Base-by-base conservation (phyloP, 2,888 invertebrate genomes). In the Autographa pulchrina region DNA sequence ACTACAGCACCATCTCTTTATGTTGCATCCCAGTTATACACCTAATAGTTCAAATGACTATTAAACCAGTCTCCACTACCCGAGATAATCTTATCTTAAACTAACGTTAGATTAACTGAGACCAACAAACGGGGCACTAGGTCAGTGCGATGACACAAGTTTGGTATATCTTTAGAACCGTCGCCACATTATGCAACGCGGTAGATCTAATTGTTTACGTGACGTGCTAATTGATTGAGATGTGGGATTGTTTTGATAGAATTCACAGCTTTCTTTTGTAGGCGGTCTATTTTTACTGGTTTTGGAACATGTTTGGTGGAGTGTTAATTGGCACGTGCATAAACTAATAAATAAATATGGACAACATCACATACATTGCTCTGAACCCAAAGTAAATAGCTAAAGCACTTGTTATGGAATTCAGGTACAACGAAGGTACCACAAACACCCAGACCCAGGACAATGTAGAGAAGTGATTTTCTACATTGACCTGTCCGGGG, bases 81-180 rank as follows among this genome's bases (percentile, higher is more conserved):
- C n/a, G 35, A 67, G 32, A 62, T 72, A 76, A 77, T 77, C 74
- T 85, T 83, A 83, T 85, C 83, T 78, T 38, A 68, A 65, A 65
- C 71, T 18, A 76, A 74, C 77, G 67, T 31, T 65, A 70, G 75
- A 77, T 75, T 70, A 71, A 60, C 43, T 63, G 48, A 70, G 54
- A 62, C 20, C 56, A 41, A 61, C 73, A 85, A 85, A 67, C 63
- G 62, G 81, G 85, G 77, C 81, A 84, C 61, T 76, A 54, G 72
- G 77, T 62, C 43, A 62, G 54, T 13, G 14, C 60, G 70, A 65
- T 84, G 84, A 80, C 85, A 84, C 84, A 84, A 83, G 80, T 80
- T 73, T 70, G 65, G 72, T 58, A 63, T 80, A 85, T 83, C 72
- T 81, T 77, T 77, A 76, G 81, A 72, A 31, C 41, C 20, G 61